Conservation (phyloP, 2,797 vertebrate species). For the Falco biarmicus region DNA sequence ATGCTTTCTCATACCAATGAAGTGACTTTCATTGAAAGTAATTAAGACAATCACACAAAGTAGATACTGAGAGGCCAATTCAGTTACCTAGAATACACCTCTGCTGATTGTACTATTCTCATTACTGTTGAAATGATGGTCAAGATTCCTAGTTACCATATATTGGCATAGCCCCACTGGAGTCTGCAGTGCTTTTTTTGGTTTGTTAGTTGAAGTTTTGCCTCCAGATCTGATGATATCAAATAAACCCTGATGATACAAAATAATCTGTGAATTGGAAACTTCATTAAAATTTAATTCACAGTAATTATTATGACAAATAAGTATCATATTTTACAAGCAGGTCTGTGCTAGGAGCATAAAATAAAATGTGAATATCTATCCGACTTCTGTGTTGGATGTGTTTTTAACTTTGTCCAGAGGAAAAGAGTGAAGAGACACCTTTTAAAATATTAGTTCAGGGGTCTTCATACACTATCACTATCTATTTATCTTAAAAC, state of each 20-base stretch:
- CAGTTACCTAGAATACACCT: neutral
- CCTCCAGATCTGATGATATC: neutral
- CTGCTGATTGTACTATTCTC: neutral
- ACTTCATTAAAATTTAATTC: neutral
- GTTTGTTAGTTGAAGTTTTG: neutral
- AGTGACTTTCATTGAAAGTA: neutral
- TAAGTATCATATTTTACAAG: neutral
- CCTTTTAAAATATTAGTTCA: neutral
- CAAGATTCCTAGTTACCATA: neutral
- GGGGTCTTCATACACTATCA: rapidly evolving
- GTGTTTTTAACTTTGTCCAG: neutral
- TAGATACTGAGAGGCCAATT: neutral
- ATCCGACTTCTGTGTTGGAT: neutral
- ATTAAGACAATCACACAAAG: neutral
- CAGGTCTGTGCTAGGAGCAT: neutral
- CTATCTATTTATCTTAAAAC: neutral
- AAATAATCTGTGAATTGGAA: neutral
- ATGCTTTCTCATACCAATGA: conserved; percentile 17
- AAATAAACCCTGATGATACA: neutral
- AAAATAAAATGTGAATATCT: neutral
- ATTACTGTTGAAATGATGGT: neutral
- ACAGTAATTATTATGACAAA: neutral
- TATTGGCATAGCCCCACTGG: neutral
- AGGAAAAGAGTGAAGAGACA: neutral
- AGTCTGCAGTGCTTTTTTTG: neutral